Conservation (phyloP, 2,797 vertebrate genomes). For the Knipowitschia caucasica region DNA sequence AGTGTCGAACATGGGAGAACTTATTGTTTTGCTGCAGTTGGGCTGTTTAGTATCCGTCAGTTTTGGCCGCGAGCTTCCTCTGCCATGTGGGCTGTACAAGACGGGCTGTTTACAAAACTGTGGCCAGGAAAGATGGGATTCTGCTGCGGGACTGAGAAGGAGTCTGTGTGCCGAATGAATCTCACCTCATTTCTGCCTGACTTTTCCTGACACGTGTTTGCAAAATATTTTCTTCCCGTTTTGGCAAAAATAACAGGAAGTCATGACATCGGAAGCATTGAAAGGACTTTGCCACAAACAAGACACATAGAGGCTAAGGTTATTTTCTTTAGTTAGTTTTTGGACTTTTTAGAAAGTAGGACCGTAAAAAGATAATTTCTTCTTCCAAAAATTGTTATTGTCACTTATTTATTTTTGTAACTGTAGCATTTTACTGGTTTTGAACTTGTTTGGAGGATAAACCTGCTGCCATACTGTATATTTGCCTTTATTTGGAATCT, state of each 20-base stretch:
- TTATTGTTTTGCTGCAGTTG: slow-evolving; percentile 35
- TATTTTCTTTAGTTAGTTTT: background rate
- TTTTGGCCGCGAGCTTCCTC: slow-evolving; percentile 30
- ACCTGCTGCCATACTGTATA: no score
- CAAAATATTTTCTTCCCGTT: background rate
- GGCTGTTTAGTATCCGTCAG: slow-evolving; percentile 34
- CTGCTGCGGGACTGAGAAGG: slow-evolving; percentile 31
- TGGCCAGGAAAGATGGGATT: slow-evolving; percentile 35
- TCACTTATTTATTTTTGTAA: no score
- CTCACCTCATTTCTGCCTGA: background rate
- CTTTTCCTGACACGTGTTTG: slow-evolving; percentile 4
- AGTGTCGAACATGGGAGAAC: slow-evolving; percentile 30
- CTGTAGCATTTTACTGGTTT: no score
- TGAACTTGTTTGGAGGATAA: no score
- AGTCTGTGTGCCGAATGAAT: slow-evolving; percentile 1
- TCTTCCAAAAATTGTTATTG: no score
- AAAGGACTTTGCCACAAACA: background rate
- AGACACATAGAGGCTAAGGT: background rate
- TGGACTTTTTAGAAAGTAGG: background rate
- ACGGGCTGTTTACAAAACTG: slow-evolving; percentile 33
- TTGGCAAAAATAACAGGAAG: slow-evolving; percentile 3
- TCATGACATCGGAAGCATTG: background rate
- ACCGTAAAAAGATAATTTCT: no score
- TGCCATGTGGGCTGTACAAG: slow-evolving; percentile 44
- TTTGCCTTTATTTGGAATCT: no score